Evolutionary conservation across 1,140 invertebrate species (phyloP), one percentile per base, ranked within the genome.

Genomic region (Hycleus cichorii): DNA sequence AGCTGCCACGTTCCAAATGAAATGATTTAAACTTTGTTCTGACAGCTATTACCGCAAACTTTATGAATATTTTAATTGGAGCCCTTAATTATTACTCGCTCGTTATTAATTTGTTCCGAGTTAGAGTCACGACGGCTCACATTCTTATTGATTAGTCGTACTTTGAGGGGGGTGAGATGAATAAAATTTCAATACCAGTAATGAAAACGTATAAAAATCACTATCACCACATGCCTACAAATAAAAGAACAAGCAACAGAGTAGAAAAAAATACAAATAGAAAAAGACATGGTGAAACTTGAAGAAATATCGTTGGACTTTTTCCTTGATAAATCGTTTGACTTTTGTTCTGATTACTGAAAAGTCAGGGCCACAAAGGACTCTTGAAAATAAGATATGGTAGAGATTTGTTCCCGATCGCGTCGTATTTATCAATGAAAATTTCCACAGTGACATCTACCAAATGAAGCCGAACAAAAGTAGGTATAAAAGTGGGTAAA

Each of bases 281-380:
- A 32, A 32, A 32, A 7, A 32, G 32, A 2, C 51, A 45, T 58
- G 50, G 58, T 62, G 60, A 58, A 58, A 58, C 57, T 57, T 47
- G 57, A 62, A 58, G 57, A 62, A 62, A 60, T 56, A 58, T 60
- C 38, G 52, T 38, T 43, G 39, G 52, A 54, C 58, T 58, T 57
- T 58, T 47, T 4, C 40, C 50, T 51, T 64, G 62, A 64, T 64
- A 60, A 64, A 64, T 64, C 58, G 59, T 32, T 47, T 38, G 55
- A 60, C 59, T 64, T 64, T 64, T 58, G 59, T 64, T 53, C 62
- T 64, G 62, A 64, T 64, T 64, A 64, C 58, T 32, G 32, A 47
- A 47, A 32, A 38, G 56, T 44, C 47, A 51, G 40, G 50, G 47
- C 49, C 55, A 64, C 62, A 64, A 64, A 64, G 56, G 58, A 58